phyloP scores from a whole-genome alignment of 2,888 invertebrate species.

The Lysandra bellargus region DNA sequence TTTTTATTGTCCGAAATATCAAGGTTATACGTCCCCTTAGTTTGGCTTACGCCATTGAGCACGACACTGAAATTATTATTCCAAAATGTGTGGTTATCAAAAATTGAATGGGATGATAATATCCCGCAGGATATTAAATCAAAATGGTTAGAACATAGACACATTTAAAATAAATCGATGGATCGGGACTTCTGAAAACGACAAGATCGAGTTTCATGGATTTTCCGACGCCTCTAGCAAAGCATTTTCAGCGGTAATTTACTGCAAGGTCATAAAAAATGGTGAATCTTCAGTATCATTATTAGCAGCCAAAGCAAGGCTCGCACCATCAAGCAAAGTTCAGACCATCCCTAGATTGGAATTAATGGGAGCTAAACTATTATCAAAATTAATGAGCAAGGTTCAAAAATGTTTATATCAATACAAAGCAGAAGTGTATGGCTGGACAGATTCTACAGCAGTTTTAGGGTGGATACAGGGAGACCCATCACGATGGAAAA shows the following conservation, averaged over 20 bases:
- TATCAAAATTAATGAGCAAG: slow-evolving; percentile 1
- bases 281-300: neutral
- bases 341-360: neutral
- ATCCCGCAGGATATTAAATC: neutral
- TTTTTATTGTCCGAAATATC: slow-evolving; percentile 13
- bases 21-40: neutral
- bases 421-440: neutral
- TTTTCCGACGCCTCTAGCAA: neutral
- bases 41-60: neutral
- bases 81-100: neutral
- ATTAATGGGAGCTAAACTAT: neutral
- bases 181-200: slow-evolving; percentile 4
- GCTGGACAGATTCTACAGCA: neutral
- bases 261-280: neutral
- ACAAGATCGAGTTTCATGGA: neutral
- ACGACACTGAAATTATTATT: neutral
- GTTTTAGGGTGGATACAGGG: neutral
- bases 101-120: slow-evolving; percentile 12
- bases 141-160: slow-evolving; percentile 7
- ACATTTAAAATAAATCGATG: neutral
- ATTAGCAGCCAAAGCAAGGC: neutral
- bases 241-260: slow-evolving; percentile 2
- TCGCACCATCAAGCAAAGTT: neutral
- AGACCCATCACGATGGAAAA: neutral
- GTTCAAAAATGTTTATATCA: neutral